Base-by-base conservation (phyloP, 2,113 vertebrate genomes). In the Camelus dromedarius region DNA sequence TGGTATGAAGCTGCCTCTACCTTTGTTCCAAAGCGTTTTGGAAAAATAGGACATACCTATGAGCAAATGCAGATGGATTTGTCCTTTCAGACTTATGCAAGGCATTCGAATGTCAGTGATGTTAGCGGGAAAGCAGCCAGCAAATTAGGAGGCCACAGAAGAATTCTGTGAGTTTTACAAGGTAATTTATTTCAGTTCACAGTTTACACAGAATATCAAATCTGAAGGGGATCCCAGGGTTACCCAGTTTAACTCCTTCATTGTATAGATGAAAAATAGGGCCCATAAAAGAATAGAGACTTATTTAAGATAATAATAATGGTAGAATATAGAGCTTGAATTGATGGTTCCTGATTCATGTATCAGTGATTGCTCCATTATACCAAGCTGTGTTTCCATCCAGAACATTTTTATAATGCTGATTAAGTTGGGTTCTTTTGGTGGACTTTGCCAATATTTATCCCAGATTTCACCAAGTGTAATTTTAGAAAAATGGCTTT, bases 161-260 rank as follows among this genome's bases (percentile, higher is more conserved):
- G 58, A 81, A 92, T 77, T 93, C n/a, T 46, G 35, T 62, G 54
- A 54, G 16, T 60, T 91, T 91, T 85, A n/a, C 9, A 82, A 92
- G 88, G 60, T 77, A 93, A 62, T 93, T 91, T 77, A 85, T 91
- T 96, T 95, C 69, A 58, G 19, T 76, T 81, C 60, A 77, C 28
- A 81, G 11, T 79, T 88, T 60, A 85, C 2, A 30, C n/a, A 91
- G 48, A 66, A 26, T 91, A 42, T 83, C 28, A 72, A 38, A 64
- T 82, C 85, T 70, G 69, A 81, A 96, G 66, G 16, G 30, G 5
- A 54, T 2, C 32, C 38, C 24, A 20, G 46, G 56, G 35, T n/a
- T 32, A 76, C 32, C 46, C 19, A 38, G 15, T 75, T 19, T 83
- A 46, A 75, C 12, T 75, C 13, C 69, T 80, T 96, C 26, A 56